phyloP scores from a whole-genome alignment of 2,113 vertebrate species.

The Corythaeola cristata region DNA sequence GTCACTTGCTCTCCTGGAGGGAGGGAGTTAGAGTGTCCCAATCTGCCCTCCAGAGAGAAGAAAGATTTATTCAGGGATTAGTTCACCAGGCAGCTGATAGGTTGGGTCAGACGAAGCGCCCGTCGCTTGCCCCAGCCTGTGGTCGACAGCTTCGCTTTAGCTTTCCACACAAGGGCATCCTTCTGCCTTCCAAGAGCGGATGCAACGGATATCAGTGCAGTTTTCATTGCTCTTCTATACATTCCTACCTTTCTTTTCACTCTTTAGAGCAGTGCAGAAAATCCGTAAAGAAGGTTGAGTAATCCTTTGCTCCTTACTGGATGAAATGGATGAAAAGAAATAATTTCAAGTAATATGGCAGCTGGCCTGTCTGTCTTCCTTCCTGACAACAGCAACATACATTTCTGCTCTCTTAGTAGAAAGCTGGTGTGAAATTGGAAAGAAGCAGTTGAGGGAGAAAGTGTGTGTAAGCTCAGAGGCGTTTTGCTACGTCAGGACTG shows the following conservation, averaged over 20 bases:
- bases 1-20: neutral
- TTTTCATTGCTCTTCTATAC: neutral
- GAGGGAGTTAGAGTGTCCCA: neutral
- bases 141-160: neutral
- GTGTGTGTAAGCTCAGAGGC: neutral
- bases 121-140: fast-evolving
- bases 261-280: neutral
- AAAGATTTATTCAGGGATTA: neutral
- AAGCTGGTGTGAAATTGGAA: neutral
- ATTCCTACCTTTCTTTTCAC: neutral
- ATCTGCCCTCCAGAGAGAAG: neutral
- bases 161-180: neutral
- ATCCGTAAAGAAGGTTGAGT: neutral
- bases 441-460: neutral
- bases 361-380: conserved; percentile 16
- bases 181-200: neutral
- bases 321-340: neutral
- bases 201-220: neutral
- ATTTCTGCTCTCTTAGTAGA: neutral
- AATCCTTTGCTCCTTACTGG: neutral
- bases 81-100: neutral
- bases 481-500: neutral
- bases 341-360: neutral
- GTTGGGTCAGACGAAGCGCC: neutral
- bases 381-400: neutral